phyloP scores from a whole-genome alignment of 2,113 vertebrate genomes.

The Reinhardtius hippoglossoides region DNA sequence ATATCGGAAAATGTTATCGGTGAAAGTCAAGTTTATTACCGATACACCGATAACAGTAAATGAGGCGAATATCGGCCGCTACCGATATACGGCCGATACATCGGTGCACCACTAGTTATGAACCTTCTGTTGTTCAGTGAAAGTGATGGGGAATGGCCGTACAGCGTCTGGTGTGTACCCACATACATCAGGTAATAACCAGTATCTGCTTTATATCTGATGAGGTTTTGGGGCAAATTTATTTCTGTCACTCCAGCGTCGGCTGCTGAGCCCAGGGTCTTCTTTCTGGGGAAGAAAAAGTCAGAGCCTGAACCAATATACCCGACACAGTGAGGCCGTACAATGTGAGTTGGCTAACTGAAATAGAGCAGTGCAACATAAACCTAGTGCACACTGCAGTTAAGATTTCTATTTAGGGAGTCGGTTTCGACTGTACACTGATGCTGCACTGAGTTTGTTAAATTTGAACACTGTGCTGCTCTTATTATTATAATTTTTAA shows the following conservation, averaged over 20 bases:
- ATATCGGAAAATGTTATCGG: too few species aligned
- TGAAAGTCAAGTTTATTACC: too few species aligned
- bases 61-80: too few species aligned
- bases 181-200: conserved; percentile 4
- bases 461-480: background rate
- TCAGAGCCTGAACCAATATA: background rate
- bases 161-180: background rate
- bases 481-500: background rate
- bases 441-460: background rate
- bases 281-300: background rate
- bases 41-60: too few species aligned
- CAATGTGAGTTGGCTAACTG: background rate
- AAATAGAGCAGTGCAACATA: background rate
- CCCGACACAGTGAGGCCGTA: background rate
- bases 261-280: background rate
- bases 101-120: too few species aligned
- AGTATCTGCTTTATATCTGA: background rate
- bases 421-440: background rate
- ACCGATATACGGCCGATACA: too few species aligned
- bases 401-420: background rate
- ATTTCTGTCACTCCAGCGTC: background rate
- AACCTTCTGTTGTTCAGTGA: background rate
- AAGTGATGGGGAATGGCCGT: background rate
- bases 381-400: background rate
- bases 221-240: background rate